phyloP scores from a whole-genome alignment of 2,113 vertebrate genomes.

The Accipiter cooperii region DNA sequence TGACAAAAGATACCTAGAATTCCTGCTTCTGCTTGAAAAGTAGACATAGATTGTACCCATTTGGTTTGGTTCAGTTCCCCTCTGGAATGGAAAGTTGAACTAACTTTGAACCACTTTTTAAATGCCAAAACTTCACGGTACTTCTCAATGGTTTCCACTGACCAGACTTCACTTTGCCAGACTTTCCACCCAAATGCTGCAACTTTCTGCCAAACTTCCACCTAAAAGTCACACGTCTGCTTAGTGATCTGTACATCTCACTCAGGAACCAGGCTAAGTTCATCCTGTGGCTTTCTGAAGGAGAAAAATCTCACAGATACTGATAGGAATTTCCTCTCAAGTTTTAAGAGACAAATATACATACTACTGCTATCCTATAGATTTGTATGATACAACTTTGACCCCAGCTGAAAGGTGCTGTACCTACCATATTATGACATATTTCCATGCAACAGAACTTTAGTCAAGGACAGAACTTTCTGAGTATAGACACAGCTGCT shows the following conservation, averaged over 20 bases:
- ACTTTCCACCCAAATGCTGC: not conserved
- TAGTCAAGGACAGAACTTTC: not conserved
- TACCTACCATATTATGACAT: not conserved
- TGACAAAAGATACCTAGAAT: not conserved
- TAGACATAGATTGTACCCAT: not conserved
- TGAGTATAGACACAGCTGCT: not conserved
- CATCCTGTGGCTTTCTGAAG: not conserved
- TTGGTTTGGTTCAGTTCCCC: not conserved
- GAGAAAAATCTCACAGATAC: not conserved
- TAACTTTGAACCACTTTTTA: not conserved
- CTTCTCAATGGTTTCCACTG: not conserved
- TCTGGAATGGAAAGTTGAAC: not conserved
- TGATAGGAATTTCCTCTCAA: not conserved
- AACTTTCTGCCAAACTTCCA: not conserved
- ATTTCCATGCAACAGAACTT: not conserved
- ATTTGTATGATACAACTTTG: not conserved
- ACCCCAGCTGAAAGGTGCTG: not conserved
- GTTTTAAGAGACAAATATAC: not conserved
- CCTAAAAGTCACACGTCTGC: not conserved
- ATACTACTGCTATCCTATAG: not conserved
- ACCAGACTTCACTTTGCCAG: not conserved
- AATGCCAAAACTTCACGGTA: not conserved
- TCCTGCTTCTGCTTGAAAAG: not conserved
- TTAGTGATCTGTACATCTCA: not conserved
- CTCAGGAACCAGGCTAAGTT: not conserved